Conservation (phyloP, 2,888 invertebrate species). For the Leptura quadrifasciata region DNA sequence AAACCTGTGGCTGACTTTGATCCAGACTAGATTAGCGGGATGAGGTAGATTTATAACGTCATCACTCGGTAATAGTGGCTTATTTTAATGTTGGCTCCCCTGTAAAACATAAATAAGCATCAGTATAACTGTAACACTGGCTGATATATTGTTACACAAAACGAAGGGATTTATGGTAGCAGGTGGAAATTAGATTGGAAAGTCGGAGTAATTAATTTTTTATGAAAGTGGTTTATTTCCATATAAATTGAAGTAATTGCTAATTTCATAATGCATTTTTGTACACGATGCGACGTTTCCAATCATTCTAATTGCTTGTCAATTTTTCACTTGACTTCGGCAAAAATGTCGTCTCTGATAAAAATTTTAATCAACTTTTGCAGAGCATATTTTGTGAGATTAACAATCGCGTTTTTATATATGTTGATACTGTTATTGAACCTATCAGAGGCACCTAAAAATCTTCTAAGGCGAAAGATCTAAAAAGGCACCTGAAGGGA, state of each 20-base stretch:
- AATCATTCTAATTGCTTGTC: too few relatives aligned
- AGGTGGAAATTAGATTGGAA: slow-evolving; percentile 42
- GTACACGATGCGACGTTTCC: too few relatives aligned
- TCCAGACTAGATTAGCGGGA: slow-evolving; percentile 40
- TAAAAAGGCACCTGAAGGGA: too few relatives aligned
- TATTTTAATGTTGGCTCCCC: slow-evolving; percentile 58
- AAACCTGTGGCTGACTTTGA: slow-evolving; percentile 41
- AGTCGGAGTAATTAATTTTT: slow-evolving; percentile 41
- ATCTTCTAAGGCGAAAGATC: too few relatives aligned
- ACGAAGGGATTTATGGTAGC: slow-evolving; percentile 29
- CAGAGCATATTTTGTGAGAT: too few relatives aligned
- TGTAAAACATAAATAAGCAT: slow-evolving; percentile 58
- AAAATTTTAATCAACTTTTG: too few relatives aligned
- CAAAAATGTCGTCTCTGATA: too few relatives aligned
- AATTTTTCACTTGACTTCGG: too few relatives aligned
- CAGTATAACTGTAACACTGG: slow-evolving; percentile 49
- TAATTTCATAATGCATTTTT: slow-evolving; percentile 8
- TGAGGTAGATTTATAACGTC: slow-evolving; percentile 59
- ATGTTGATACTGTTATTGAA: too few relatives aligned
- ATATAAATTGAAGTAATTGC: slow-evolving; percentile 14
- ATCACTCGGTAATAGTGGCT: slow-evolving; percentile 56
- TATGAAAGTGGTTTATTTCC: neutral
- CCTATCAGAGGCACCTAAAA: too few relatives aligned
- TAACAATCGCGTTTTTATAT: too few relatives aligned
- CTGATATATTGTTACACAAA: slow-evolving; percentile 49